phyloP scores from a whole-genome alignment of 2,888 invertebrate species.

The Papilio elwesi region DNA sequence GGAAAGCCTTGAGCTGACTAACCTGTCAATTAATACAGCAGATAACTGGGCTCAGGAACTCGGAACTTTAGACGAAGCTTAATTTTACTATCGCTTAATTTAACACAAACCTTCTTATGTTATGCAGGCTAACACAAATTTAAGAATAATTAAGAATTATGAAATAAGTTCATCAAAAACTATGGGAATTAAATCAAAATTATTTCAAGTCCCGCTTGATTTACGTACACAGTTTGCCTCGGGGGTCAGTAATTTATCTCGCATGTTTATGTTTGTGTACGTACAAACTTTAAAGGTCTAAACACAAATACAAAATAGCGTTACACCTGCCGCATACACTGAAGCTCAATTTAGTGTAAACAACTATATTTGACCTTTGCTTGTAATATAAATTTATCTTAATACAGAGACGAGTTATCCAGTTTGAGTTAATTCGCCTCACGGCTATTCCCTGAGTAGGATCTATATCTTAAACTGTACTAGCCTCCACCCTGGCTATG shows the following conservation, averaged over 20 bases:
- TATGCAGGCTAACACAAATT: too few relatives aligned
- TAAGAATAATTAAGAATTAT: too few relatives aligned
- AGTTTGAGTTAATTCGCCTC: not conserved
- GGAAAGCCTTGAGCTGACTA: too few relatives aligned
- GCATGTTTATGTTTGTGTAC: slow-evolving; percentile 23
- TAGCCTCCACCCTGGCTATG: not conserved
- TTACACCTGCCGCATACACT: slow-evolving; percentile 30
- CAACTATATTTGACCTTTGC: slow-evolving; percentile 13
- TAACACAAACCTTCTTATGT: too few relatives aligned
- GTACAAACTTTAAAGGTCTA: slow-evolving; percentile 21
- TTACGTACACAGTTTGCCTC: slow-evolving; percentile 14
- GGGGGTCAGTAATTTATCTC: slow-evolving; percentile 12
- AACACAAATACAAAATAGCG: slow-evolving; percentile 32
- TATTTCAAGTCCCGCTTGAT: slow-evolving; percentile 5
- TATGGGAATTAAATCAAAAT: not conserved
- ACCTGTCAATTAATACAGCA: too few relatives aligned
- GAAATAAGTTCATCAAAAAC: too few relatives aligned
- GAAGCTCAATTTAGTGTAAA: slow-evolving; percentile 26
- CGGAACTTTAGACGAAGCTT: too few relatives aligned
- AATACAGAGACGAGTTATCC: slow-evolving; percentile 3
- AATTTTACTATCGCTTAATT: too few relatives aligned
- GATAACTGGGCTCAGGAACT: too few relatives aligned
- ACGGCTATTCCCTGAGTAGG: slow-evolving; percentile 2
- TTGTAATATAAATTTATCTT: slow-evolving; percentile 5
- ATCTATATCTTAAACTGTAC: not conserved